Evolutionary conservation across 2,113 vertebrate genomes (phyloP).

Genomic region (Vicugna pacos): DNA sequence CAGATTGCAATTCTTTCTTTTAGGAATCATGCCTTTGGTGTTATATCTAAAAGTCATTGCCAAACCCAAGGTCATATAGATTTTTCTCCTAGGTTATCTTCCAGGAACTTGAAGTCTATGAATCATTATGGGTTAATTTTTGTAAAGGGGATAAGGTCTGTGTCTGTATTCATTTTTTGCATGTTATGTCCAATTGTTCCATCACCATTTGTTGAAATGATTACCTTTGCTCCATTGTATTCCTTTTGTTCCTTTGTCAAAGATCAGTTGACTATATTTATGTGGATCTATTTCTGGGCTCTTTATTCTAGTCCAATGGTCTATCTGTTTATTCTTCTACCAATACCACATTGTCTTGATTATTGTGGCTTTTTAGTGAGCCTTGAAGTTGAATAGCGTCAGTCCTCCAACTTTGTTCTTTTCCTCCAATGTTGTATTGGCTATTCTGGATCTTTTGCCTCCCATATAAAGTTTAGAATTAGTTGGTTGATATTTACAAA

Average conservation of each 20-base stretch:
- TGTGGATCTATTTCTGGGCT: neutral
- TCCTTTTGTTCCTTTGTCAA: neutral
- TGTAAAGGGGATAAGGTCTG: neutral
- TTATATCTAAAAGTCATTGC: neutral
- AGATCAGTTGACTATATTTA: neutral
- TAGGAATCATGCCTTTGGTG: neutral
- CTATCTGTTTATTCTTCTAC: neutral
- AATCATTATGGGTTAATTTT: neutral
- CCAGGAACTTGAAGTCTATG: neutral
- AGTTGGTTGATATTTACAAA: neutral
- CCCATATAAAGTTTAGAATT: neutral
- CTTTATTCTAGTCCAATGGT: neutral
- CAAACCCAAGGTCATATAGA: neutral
- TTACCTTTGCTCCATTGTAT: neutral
- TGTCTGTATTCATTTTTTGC: neutral
- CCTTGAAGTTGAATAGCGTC: neutral
- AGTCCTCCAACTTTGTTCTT: neutral
- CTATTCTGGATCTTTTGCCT: neutral
- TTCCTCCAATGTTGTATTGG: neutral
- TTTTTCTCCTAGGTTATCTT: neutral
- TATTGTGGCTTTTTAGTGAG: neutral
- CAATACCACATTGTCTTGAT: neutral
- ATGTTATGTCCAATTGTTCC: neutral
- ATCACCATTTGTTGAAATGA: neutral
- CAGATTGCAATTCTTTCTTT: neutral